Conservation (phyloP, 2,113 vertebrate genomes). For the Pungitius pungitius region DNA sequence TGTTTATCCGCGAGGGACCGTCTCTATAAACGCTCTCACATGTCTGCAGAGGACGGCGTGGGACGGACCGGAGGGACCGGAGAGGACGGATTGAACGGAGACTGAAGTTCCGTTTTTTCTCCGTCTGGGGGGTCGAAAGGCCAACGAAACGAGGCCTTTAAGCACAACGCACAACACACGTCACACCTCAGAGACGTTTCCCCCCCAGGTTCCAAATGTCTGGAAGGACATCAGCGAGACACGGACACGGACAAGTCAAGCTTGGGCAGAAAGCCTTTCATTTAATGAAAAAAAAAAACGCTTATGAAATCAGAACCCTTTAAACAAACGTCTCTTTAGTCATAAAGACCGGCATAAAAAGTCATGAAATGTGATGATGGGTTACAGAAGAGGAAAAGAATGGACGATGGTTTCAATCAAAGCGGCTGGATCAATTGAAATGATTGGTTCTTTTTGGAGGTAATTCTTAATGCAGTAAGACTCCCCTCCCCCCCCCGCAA, state of each 20-base stretch:
- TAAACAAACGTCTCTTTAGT: too few species aligned
- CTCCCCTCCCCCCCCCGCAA: too few species aligned
- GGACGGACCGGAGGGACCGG: background rate
- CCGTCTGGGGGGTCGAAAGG: conserved; percentile 4
- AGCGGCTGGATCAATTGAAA: background rate
- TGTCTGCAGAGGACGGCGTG: conserved; percentile 12
- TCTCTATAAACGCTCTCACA: conserved; percentile 7
- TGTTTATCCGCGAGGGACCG: conserved; percentile 9
- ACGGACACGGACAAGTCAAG: too few species aligned
- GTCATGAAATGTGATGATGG: too few species aligned
- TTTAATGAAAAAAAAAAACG: too few species aligned
- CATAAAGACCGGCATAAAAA: too few species aligned
- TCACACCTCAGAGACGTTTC: too few species aligned
- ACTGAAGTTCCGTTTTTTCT: background rate
- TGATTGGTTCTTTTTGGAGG: background rate
- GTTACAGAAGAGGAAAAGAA: too few species aligned
- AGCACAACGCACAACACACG: too few species aligned
- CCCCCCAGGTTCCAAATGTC: background rate
- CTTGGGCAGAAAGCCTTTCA: too few species aligned
- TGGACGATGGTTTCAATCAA: background rate
- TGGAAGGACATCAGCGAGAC: background rate
- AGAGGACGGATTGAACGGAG: background rate
- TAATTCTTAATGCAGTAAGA: background rate
- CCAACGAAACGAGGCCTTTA: background rate
- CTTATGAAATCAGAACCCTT: too few species aligned